A percentile compares a stretch with the other conserved stretches of the same genome.
These are phyloP conservation scores for Cydia amplana DNA, from an alignment of 1,140 invertebrate genomes.

Conservation along the genomic window DNA sequence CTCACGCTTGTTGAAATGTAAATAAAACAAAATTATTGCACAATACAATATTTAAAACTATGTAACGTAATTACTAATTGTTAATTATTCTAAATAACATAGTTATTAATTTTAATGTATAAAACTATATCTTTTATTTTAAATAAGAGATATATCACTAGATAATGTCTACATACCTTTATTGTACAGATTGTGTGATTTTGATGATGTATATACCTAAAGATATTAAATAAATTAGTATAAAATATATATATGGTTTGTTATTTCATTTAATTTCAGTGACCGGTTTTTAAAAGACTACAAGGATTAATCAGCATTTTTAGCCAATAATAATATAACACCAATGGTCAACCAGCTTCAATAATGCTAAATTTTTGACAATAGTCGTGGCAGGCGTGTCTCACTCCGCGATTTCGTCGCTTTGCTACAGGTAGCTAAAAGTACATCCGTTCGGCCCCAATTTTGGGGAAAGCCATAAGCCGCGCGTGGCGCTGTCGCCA, in stretches of 20 bases:
- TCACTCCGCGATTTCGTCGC: no score
- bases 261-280: no score
- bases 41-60: conserved; percentile 54
- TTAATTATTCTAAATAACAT: conserved; percentile 51
- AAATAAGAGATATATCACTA: conserved; percentile 66
- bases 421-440: no score
- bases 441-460: no score
- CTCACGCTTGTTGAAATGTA: conserved; percentile 72
- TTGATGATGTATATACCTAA: conserved; percentile 67
- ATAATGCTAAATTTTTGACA: no score
- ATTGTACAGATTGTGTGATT: conserved; percentile 70
- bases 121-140: conserved; percentile 67
- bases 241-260: conserved; percentile 48
- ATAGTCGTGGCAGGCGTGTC: no score
- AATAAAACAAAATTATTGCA: conserved; percentile 69
- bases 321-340: no score
- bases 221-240: conserved; percentile 71
- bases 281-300: no score
- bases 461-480: no score
- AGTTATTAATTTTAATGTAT: conserved; percentile 57
- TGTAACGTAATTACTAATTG: conserved; percentile 51
- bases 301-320: no score
- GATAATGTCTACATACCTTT: conserved; percentile 51
- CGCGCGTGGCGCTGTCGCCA: no score
- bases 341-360: no score